These are phyloP conservation scores for Brachylomia viminalis DNA, from an alignment of 2,888 invertebrate genomes.

Conservation along the genomic window DNA sequence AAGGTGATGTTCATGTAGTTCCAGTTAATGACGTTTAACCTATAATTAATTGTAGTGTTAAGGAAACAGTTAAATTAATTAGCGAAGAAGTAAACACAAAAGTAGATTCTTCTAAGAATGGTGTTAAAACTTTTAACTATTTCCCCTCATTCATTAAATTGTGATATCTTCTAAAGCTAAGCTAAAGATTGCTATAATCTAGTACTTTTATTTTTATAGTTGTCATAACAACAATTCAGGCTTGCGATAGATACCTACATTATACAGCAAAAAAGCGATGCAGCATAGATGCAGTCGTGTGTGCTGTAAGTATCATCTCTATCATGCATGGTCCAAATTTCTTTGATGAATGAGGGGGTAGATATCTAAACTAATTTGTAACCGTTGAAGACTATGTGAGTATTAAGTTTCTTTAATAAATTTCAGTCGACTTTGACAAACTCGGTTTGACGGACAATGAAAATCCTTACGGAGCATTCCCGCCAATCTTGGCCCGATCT, in stretches of 20 bases:
- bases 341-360: constrained; percentile 19
- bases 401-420: background rate
- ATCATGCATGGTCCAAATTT: background rate
- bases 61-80: constrained; percentile 14
- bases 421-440: constrained; percentile 95
- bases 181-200: background rate
- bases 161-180: background rate
- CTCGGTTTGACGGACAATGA: constrained; percentile 96
- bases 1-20: constrained; percentile 33
- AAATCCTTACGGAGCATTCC: constrained; percentile 95
- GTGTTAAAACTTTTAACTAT: background rate
- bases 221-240: too few relatives aligned
- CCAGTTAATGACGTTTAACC: constrained; percentile 2
- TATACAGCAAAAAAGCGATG: too few relatives aligned
- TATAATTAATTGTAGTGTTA: constrained; percentile 34
- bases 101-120: constrained; percentile 12
- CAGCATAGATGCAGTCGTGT: background rate
- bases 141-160: constrained; percentile 17
- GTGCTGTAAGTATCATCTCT: background rate
- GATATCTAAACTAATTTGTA: constrained; percentile 3
- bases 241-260: too few relatives aligned
- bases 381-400: background rate
- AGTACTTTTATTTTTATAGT: background rate
- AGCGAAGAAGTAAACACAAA: background rate
- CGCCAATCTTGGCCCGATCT: constrained; percentile 94